Conservation (phyloP, 2,888 invertebrate genomes). For the Lathronympha strigana region DNA sequence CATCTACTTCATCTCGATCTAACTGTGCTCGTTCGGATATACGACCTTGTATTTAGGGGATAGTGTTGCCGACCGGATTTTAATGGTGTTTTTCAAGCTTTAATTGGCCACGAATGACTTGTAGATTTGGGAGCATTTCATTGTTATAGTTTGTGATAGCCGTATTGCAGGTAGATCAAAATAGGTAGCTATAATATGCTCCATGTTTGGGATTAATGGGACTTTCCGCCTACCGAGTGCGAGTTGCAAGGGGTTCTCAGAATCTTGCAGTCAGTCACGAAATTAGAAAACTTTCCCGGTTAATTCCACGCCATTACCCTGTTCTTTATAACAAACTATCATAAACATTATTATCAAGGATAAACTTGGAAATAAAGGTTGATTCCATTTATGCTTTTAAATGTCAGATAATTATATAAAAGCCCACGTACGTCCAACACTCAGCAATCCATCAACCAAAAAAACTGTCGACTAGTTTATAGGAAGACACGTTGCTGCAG, state of each 20-base stretch:
- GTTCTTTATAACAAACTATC: neutral
- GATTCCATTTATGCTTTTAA: neutral
- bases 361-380: neutral
- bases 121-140: conserved; percentile 16
- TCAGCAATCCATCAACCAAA: neutral
- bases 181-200: neutral
- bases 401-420: neutral
- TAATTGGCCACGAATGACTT: conserved; percentile 35
- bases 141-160: conserved; percentile 7
- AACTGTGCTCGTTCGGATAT: neutral
- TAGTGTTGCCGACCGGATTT: conserved; percentile 1
- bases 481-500: no score
- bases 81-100: conserved; percentile 4
- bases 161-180: neutral
- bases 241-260: neutral
- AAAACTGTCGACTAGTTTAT: neutral
- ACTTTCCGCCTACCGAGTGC: neutral
- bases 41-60: conserved; percentile 7
- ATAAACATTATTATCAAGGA: neutral
- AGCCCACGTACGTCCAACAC: neutral
- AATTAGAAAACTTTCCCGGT: neutral
- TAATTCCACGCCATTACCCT: neutral
- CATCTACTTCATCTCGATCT: conserved; percentile 18
- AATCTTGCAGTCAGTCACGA: neutral
- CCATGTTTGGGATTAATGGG: neutral